These are phyloP conservation scores for Seladonia tumulorum DNA, from an alignment of 2,888 invertebrate species.

Conservation along the genomic window DNA sequence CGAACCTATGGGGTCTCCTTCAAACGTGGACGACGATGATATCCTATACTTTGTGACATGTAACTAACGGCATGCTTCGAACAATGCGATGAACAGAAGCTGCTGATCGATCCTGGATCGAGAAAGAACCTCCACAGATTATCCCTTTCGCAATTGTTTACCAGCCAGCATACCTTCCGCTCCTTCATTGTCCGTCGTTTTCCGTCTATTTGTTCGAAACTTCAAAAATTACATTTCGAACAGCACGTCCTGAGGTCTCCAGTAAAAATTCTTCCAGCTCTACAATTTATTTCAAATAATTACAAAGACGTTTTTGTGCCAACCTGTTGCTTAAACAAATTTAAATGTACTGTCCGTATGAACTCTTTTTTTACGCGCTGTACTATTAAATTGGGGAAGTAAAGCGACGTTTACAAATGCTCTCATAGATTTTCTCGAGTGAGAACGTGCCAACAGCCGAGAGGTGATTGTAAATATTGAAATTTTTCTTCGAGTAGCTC, in stretches of 20 bases:
- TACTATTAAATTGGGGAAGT: not conserved
- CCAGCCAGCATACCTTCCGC: not conserved
- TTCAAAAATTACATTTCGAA: not conserved
- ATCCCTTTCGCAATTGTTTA: conserved; percentile 30
- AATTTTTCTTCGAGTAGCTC: not conserved
- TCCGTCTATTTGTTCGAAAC: not conserved
- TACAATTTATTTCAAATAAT: not conserved
- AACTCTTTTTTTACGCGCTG: not conserved
- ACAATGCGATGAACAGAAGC: conserved; percentile 54
- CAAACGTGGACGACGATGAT: conserved; percentile 76
- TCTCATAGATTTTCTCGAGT: not conserved
- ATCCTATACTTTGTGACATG: conserved; percentile 76
- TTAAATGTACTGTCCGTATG: not conserved
- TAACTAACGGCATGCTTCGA: conserved; percentile 71
- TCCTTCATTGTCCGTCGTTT: not conserved
- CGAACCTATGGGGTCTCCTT: conserved; percentile 83
- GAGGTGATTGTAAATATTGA: not conserved
- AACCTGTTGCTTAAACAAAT: not conserved
- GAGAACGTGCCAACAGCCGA: not conserved
- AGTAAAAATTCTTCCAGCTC: too few relatives aligned
- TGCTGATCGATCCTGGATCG: conserved; percentile 45
- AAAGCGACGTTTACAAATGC: not conserved
- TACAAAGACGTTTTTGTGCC: not conserved
- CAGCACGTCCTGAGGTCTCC: not conserved
- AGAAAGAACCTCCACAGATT: conserved; percentile 38